Percentiles rank a stretch among this genome's conserved stretches.
phyloP scores from a whole-genome alignment of 2,888 invertebrate genomes.

The Parthenolecanium corni region DNA sequence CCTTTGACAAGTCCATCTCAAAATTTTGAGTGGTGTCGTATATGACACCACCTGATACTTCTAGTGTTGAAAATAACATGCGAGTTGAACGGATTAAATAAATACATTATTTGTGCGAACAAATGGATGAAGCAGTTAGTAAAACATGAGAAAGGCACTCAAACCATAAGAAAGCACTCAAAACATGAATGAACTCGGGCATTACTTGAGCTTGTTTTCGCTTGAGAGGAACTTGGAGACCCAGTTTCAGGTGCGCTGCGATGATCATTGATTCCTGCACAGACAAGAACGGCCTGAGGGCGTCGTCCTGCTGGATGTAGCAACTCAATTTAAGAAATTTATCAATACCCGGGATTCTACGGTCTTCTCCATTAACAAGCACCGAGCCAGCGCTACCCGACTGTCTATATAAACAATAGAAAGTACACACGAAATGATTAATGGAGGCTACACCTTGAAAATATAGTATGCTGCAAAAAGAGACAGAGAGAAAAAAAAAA shows the following conservation, averaged over 20 bases:
- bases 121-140: background rate
- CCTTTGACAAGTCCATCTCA: no score
- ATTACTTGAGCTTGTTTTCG: slow-evolving; percentile 33
- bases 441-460: background rate
- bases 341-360: slow-evolving; percentile 47
- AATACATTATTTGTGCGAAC: no score
- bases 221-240: slow-evolving; percentile 45
- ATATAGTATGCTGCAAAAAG: background rate
- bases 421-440: slow-evolving; percentile 2
- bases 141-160: background rate
- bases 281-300: slow-evolving; percentile 60
- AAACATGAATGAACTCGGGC: background rate
- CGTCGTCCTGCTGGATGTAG: slow-evolving; percentile 76
- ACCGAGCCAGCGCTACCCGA: slow-evolving; percentile 61
- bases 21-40: no score
- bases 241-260: slow-evolving; percentile 66
- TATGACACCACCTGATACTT: no score
- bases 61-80: no score
- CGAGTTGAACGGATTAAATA: no score
- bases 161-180: background rate
- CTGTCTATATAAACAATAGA: slow-evolving; percentile 42
- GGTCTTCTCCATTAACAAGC: slow-evolving; percentile 54
- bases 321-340: slow-evolving; percentile 62
- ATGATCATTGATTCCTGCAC: slow-evolving; percentile 72
- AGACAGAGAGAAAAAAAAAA: background rate